Percentiles rank a stretch among this genome's conserved stretches.
Conservation (phyloP, 1,140 invertebrate species). For the Drosophila sp. region DNA sequence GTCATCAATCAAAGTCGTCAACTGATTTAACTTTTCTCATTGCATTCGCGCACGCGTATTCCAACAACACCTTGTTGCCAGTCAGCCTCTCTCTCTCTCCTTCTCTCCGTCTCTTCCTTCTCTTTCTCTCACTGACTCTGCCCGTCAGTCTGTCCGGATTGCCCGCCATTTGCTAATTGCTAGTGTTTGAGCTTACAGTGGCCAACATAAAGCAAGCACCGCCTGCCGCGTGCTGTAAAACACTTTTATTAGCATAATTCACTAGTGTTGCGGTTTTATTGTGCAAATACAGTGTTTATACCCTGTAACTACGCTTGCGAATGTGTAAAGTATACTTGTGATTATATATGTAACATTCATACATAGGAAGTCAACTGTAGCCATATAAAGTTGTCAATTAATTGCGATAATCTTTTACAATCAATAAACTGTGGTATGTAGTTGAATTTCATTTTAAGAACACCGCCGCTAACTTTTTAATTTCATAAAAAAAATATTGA, state of each 20-base stretch:
- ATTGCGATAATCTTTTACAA: not conserved
- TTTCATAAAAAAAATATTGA: no score
- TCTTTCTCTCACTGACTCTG: not conserved
- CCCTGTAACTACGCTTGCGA: conserved; percentile 4
- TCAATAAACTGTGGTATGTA: not conserved
- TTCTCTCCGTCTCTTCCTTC: not conserved
- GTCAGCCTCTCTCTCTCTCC: not conserved
- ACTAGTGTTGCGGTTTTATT: conserved; percentile 16
- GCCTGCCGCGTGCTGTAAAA: conserved; percentile 25
- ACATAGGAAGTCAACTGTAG: not conserved
- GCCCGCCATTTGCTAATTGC: conserved; percentile 18
- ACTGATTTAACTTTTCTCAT: conserved; percentile 7
- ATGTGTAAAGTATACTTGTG: not conserved
- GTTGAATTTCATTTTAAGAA: not conserved
- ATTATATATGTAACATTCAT: not conserved
- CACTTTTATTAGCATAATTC: conserved; percentile 41
- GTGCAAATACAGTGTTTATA: conserved; percentile 29
- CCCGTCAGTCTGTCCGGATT: not conserved
- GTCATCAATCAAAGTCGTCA: conserved; percentile 39
- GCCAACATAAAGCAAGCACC: conserved; percentile 30
- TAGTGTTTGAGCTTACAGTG: conserved; percentile 26
- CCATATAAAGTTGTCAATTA: not conserved
- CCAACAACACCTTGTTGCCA: conserved; percentile 15
- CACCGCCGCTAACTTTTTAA: no score
- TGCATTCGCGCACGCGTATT: conserved; percentile 30